Percentiles rank a stretch among this genome's conserved stretches.
These are phyloP conservation scores for Brachionichthys hirsutus DNA, from an alignment of 2,113 vertebrate species.

Conservation along the genomic window DNA sequence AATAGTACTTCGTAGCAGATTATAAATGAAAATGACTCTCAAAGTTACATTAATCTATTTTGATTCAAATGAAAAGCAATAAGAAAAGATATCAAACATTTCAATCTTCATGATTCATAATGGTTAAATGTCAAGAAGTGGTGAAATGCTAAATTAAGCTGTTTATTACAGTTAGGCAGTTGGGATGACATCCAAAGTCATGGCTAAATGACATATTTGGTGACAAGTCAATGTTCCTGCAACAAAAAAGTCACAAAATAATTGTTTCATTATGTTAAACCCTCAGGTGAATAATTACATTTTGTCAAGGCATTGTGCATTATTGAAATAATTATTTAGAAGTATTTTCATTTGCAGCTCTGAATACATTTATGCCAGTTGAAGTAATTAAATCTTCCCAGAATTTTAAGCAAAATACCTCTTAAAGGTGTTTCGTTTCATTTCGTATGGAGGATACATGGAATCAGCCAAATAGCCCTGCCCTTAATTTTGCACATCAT, in stretches of 20 bases:
- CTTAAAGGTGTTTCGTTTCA: constrained; percentile 31
- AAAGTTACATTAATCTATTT: neutral
- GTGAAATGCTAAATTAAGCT: constrained; percentile 63
- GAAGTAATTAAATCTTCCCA: constrained; percentile 55
- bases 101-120: constrained; percentile 32
- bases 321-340: constrained; percentile 37
- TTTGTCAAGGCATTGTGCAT: constrained; percentile 46
- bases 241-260: constrained; percentile 55
- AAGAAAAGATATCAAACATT: constrained; percentile 25
- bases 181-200: constrained; percentile 44
- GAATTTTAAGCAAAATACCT: constrained; percentile 37
- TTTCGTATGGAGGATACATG: constrained; percentile 35
- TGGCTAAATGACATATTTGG: constrained; percentile 49
- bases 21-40: neutral
- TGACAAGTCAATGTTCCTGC: constrained; percentile 44
- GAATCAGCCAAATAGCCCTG: constrained; percentile 65
- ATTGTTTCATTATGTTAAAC: constrained; percentile 54
- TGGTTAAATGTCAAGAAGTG: constrained; percentile 40
- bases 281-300: constrained; percentile 44
- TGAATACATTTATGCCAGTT: constrained; percentile 77
- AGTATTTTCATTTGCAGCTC: constrained; percentile 68
- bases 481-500: constrained; percentile 69
- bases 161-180: constrained; percentile 29
- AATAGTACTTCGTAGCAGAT: neutral
- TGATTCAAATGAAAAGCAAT: neutral